Base-by-base conservation (phyloP, 2,888 invertebrate species). In the Drosophila mercatorum region DNA sequence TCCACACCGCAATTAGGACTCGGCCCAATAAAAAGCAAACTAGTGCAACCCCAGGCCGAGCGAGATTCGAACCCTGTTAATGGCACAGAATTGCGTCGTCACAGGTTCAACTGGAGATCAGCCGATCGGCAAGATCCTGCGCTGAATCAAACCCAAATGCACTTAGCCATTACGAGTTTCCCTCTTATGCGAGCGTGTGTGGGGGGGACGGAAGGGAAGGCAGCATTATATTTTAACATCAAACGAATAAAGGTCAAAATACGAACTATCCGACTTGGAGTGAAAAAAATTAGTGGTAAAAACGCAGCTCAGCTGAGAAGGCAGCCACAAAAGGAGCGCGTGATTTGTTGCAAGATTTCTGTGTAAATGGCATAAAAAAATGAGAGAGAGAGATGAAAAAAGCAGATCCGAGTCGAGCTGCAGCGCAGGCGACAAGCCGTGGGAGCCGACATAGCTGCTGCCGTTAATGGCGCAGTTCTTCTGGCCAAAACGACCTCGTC, bases 341-440 rank as follows among this genome's bases (percentile, higher is more conserved):
- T 88, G 86, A 87, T 87, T 88, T 87, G 86, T 87, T 88, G 86
- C 86, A 83, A 87, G 88, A 87, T 88, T 87, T 87, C 86, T 79
- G 49, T 77, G 82, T 87, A 87, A 87, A 87, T 87, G 88, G 86
- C 88, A 86, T 86, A 86, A 78, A 86, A 28, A 55, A 5, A 10
- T 26, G 26, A 26, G 34, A 44, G 5, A 12, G 26, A 6, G 31
- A 34, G 7, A 34, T 6, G 5, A 83, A 75, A 85, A 55, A 10
- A 5, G 14, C 40, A 64, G 56, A 60, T 55, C 41, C 43, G 46
- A 61, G 52, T 26, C 71, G 57, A 58, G 68, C 26, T 43, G 56
- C 38, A 38, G 58, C 31, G 31, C 36, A 47, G 59, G 63, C 67
- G 65, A 67, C 65, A 64, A 43, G 68, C 68, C 86, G 88, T 87